Conservation (phyloP, 2,888 invertebrate genomes). For the Lochmaea crataegi region DNA sequence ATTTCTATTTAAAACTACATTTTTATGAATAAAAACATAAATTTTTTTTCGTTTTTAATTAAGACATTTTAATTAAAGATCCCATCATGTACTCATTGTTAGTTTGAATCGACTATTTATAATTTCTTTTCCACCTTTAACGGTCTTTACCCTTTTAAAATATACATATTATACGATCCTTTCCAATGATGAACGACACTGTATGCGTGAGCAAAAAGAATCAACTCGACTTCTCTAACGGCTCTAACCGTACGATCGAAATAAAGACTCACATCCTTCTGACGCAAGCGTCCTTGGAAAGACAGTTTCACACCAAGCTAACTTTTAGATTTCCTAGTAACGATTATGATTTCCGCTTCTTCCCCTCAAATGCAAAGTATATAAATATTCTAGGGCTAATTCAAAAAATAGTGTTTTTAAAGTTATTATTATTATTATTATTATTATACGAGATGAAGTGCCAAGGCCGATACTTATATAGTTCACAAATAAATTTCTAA, state of each 20-base stretch:
- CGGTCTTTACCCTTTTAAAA: background rate
- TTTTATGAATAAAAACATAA: too few species aligned
- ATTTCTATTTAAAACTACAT: too few species aligned
- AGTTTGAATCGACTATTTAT: background rate
- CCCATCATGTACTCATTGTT: too few species aligned
- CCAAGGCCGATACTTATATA: too few species aligned
- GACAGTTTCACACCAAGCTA: constrained; percentile 51
- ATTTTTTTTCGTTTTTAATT: too few species aligned
- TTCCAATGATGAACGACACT: background rate
- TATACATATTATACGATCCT: background rate
- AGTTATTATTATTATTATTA: too few species aligned
- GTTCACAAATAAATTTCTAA: too few species aligned
- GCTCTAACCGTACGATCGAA: constrained; percentile 52
- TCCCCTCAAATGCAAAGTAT: constrained; percentile 1
- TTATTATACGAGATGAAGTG: too few species aligned
- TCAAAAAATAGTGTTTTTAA: too few species aligned
- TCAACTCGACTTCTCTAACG: constrained; percentile 16
- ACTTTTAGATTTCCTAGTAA: constrained; percentile 3
- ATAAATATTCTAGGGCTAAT: too few species aligned
- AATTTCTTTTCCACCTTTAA: background rate
- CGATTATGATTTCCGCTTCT: background rate
- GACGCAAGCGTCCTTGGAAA: constrained; percentile 53
- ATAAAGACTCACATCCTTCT: constrained; percentile 53
- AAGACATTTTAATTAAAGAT: too few species aligned
- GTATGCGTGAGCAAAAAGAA: constrained; percentile 11